Conservation (phyloP, 2,888 invertebrate species). For the Acronicta alni region DNA sequence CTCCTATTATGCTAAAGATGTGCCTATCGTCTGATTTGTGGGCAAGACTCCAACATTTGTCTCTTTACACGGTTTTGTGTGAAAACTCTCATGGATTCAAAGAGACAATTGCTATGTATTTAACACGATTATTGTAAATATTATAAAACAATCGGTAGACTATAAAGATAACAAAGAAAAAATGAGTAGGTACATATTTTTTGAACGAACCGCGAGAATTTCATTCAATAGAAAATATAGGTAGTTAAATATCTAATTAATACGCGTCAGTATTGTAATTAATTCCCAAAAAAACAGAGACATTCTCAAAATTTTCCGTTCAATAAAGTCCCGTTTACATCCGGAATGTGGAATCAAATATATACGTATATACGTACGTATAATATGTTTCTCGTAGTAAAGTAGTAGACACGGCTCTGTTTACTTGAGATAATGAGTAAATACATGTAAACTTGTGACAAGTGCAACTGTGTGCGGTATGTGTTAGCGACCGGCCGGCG, state of each 20-base stretch:
- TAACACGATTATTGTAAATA: neutral
- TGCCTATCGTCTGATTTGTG: too few relatives aligned
- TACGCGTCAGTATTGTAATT: too few relatives aligned
- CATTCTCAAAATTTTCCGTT: neutral
- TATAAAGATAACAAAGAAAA: too few relatives aligned
- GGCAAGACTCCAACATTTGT: too few relatives aligned
- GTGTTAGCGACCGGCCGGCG: slow-evolving; percentile 51
- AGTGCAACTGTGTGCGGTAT: slow-evolving; percentile 52
- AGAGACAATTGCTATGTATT: neutral
- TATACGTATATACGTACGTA: slow-evolving; percentile 5
- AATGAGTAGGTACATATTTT: too few relatives aligned
- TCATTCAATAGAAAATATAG: too few relatives aligned
- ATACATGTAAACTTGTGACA: slow-evolving; percentile 49
- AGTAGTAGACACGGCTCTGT: slow-evolving; percentile 26
- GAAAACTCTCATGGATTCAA: neutral
- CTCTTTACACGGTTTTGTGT: neutral
- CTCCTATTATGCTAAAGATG: too few relatives aligned
- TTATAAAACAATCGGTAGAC: too few relatives aligned
- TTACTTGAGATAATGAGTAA: slow-evolving; percentile 51
- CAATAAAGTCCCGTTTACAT: slow-evolving; percentile 11
- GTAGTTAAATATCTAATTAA: too few relatives aligned
- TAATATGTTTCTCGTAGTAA: slow-evolving; percentile 31
- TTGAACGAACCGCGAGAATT: too few relatives aligned
- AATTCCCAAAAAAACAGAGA: too few relatives aligned
- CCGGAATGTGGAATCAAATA: slow-evolving; percentile 15